These are phyloP conservation scores for Microhierax caerulescens DNA, from an alignment of 2,797 vertebrate genomes.

Conservation along the genomic window DNA sequence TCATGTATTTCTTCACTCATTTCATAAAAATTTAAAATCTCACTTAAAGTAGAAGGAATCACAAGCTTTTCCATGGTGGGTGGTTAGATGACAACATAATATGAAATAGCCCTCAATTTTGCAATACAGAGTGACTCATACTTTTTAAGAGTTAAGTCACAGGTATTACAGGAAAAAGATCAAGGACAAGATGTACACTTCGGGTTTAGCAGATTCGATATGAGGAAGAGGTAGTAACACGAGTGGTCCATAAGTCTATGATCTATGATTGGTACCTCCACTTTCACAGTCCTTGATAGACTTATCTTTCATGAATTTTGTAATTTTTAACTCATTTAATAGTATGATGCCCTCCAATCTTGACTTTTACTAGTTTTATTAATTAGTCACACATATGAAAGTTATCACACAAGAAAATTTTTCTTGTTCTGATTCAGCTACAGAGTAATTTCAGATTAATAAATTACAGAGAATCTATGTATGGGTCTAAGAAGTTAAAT, in stretches of 20 bases:
- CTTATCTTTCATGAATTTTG: not conserved
- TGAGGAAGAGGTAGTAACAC: not conserved
- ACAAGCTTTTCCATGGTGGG: not conserved
- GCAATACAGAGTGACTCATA: not conserved
- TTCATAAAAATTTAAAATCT: not conserved
- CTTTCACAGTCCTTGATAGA: not conserved
- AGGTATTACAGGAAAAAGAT: not conserved
- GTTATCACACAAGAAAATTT: too few relatives aligned
- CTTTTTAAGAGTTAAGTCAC: not conserved
- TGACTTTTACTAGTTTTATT: not conserved
- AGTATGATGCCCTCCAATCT: not conserved
- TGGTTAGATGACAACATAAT: not conserved
- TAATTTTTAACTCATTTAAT: not conserved
- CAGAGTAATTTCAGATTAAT: not conserved
- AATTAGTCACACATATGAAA: not conserved
- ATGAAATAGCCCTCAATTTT: not conserved
- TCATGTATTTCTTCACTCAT: not conserved
- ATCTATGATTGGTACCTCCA: not conserved
- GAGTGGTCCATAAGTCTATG: not conserved
- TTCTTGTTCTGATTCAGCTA: not conserved
- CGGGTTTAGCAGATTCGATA: not conserved
- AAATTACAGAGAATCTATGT: not conserved
- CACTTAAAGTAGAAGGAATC: not conserved
- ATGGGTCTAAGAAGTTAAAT: not conserved
- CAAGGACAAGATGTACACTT: not conserved